Evolutionary conservation across 2,888 invertebrate genomes (phyloP), one percentile per base, ranked within the genome.

Genomic region (Drosophila neonasuta): DNA sequence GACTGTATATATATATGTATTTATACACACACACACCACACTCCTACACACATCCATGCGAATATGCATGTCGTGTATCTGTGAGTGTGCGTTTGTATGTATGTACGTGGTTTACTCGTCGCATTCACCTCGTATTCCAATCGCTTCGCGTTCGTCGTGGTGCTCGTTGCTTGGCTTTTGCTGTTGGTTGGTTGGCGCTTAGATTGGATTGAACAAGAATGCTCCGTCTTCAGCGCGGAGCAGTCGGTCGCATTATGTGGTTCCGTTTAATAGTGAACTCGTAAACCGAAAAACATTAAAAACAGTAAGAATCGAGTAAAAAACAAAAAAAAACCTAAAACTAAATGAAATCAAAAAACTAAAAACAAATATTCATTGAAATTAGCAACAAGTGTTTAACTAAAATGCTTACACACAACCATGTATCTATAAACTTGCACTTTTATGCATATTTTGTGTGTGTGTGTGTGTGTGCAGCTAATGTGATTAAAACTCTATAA

Each of bases 191-290:
- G 45, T 74, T 72, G 64, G 74, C 72, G 72, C 74, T 69, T 49
- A 69, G 75, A 73, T 74, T 72, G 56, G 51, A 56, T 70, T 73
- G 46, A 73, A 74, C 76, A 77, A 74, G 84, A 75, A 80, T 83
- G 83, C 80, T 67, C 68, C 71, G 75, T 71, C 79, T 67, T 60
- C 77, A 68, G 74, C 57, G 70, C 80, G 82, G 72, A 73, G 81
- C 68, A 67, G 82, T 77, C 72, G 72, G 72, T 74, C 70, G 64
- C 70, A 69, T 57, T 48, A 65, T 65, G 75, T 64, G 75, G 20
- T 65, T 64, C 64, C 70, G 70, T 64, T 60, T 59, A 46, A 70
- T 64, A 42, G 24, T 69, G 45, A 58, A 67, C 67, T 69, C 69
- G 50, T 62, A 46, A 61, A 36, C 3, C 0, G n/a, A 36, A 11